These are phyloP conservation scores for Polydrusus cervinus DNA, from an alignment of 2,888 invertebrate genomes.

Conservation along the genomic window DNA sequence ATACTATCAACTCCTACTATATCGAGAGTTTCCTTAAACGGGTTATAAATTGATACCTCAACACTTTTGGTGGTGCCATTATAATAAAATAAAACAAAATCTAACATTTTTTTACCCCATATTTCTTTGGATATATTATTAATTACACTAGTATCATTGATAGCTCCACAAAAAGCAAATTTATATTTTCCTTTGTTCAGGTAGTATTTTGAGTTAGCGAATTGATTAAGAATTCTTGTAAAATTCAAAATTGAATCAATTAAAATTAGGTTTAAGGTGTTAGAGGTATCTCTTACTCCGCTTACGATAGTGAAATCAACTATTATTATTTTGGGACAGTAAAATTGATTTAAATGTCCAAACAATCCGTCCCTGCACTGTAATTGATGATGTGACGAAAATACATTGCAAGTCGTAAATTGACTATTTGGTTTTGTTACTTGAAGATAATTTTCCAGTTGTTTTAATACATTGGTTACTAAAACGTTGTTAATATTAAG, in stretches of 20 bases:
- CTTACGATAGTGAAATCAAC: neutral
- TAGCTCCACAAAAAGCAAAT: conserved; percentile 12
- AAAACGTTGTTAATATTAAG: no score
- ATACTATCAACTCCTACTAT: neutral
- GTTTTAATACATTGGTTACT: no score
- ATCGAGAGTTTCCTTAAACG: conserved; percentile 16
- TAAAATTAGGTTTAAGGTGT: neutral
- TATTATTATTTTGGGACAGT: neutral
- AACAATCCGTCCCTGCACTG: neutral
- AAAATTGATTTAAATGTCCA: neutral
- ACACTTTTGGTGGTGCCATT: conserved; percentile 5
- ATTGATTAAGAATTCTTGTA: neutral
- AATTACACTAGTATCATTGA: neutral
- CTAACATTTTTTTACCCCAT: conserved; percentile 24
- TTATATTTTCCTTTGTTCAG: conserved; percentile 29
- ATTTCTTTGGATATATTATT: neutral
- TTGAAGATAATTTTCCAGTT: no score
- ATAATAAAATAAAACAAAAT: conserved; percentile 25
- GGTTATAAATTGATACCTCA: conserved; percentile 24
- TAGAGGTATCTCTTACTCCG: neutral
- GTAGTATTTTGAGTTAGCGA: neutral
- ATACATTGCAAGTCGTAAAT: conserved; percentile 1
- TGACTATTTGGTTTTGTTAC: neutral
- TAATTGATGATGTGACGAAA: neutral
- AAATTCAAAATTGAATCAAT: neutral